phyloP scores from a whole-genome alignment of 2,888 invertebrate species.

The Leucoptera coffeella region DNA sequence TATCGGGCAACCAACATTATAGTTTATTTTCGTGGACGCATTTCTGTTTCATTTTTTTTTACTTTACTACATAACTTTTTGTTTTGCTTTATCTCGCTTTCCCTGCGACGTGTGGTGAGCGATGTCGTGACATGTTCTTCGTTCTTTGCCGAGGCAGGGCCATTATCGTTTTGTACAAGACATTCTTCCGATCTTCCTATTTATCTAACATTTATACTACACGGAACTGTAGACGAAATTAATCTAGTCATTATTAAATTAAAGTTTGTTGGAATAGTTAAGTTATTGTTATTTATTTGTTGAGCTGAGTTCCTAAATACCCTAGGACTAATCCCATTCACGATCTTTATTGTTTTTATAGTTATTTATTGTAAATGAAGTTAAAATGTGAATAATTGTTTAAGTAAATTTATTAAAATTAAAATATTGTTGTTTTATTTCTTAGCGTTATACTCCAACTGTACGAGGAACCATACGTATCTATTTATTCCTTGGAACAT shows the following conservation, averaged over 20 bases:
- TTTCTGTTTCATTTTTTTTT: constrained; percentile 24
- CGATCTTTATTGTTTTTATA: constrained; percentile 24
- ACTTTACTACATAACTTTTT: no score
- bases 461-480: no score
- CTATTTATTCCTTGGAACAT: no score
- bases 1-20: constrained; percentile 29
- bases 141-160: constrained; percentile 22
- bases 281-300: constrained; percentile 21
- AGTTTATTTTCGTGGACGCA: constrained; percentile 26
- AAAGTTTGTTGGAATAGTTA: constrained; percentile 38
- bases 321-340: constrained; percentile 27
- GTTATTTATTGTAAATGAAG: constrained; percentile 29
- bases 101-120: constrained; percentile 23
- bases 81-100: constrained; percentile 34
- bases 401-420: constrained; percentile 24
- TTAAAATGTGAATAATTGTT: constrained; percentile 20
- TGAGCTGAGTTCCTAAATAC: constrained; percentile 28
- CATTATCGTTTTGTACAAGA: constrained; percentile 28
- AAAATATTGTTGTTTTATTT: constrained; percentile 4
- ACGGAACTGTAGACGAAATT: constrained; percentile 20
- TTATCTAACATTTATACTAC: no score
- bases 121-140: constrained; percentile 20
- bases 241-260: constrained; percentile 42
- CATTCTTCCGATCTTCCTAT: constrained; percentile 34
- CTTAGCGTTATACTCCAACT: no score